Base-by-base conservation (phyloP, 2,113 vertebrate species). In the Nothoprocta pentlandii region DNA sequence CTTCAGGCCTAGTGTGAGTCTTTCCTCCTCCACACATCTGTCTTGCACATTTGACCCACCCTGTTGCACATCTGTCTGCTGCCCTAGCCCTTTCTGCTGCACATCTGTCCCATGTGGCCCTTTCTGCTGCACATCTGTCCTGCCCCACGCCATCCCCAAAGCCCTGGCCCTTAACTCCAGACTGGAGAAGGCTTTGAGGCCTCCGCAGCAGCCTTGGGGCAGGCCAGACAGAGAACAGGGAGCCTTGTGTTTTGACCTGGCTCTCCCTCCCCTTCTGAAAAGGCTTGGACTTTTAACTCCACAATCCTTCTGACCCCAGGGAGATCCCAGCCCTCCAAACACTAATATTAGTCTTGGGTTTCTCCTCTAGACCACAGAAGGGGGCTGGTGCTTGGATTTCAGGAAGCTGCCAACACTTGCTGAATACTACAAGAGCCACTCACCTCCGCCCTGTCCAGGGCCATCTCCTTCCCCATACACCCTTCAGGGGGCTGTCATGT, bases 331-430 rank as follows among this genome's bases (percentile, higher is more conserved):
- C 84, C 87, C 74, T 93, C 89, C 62, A 62, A 94, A 96, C 74
- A 59, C 89, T 88, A 96, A 96, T 67, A 67, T 93, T 93, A 93
- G 42, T 67, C 70, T 83, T 82, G 80, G 11, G 16, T 74, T 95
- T 90, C 88, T 81, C 36, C 84, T 91, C 80, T 41, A 30, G 51
- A 34, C 78, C 0, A 0, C 6, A 75, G 61, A 1, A 0, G 34
- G 28, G 41, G 6, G 0, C 3, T 17, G 9, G 21, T 9, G 17
- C 22, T 13, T 92, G 85, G 76, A 42, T 67, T 75, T 42, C 25
- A 39, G 30, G 58, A 90, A 32, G 34, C 66, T 93, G 62, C 46
- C 68, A 75, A 61, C 56, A 76, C 66, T 92, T 66, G 63, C 32
- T 30, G 2, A 5, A n/a, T 5, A 9, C 67, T 75, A 25, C 0